Evolutionary conservation across 2,888 invertebrate species (phyloP), one percentile per base, ranked within the genome.

Genomic region (Cabera pusaria): DNA sequence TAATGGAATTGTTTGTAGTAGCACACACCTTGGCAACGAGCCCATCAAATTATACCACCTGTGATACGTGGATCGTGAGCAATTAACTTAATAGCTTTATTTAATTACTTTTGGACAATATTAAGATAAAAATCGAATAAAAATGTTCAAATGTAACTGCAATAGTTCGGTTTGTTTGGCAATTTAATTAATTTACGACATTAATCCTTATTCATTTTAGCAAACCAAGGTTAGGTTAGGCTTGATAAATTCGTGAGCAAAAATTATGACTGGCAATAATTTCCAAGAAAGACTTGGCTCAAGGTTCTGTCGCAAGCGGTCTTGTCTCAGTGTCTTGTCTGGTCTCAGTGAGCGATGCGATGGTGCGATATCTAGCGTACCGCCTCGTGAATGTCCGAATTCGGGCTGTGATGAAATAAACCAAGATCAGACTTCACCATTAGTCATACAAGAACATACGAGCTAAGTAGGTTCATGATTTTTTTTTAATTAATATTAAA

Each of bases 371-470:
- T 53, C 42, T 44, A 39, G 46, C 60, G 64, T 60, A 66, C 73
- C 76, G 79, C 72, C 69, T 74, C 56, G 64, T 71, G 70, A 79
- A 73, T 72, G 62, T 56, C 57, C 60, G 48, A 66, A 56, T 72
- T 72, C 71, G 59, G 61, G 65, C 46, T 41, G 54, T 78, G 72
- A 60, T 69, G 70, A 66, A 72, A 72, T 50, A 9, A 36, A 7
- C 14, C 5, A 24, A 43, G 41, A 47, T 41, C 25, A 6, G 14
- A 8, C 8, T 12, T 11, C 3, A 27, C 17, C 17, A 36, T 37
- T 33, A 33, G 39, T 40, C 34, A 39, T n/a, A 12, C 12, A 11
- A 22, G 6, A 12, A 11, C 16, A 16, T 21, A 22, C 16, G 6
- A 21, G 5, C 6, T 16, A 21, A 21, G 4, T 12, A n/a, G n/a